These are phyloP conservation scores for Crypturellus undulatus DNA, from an alignment of 2,113 vertebrate species.

Conservation along the genomic window DNA sequence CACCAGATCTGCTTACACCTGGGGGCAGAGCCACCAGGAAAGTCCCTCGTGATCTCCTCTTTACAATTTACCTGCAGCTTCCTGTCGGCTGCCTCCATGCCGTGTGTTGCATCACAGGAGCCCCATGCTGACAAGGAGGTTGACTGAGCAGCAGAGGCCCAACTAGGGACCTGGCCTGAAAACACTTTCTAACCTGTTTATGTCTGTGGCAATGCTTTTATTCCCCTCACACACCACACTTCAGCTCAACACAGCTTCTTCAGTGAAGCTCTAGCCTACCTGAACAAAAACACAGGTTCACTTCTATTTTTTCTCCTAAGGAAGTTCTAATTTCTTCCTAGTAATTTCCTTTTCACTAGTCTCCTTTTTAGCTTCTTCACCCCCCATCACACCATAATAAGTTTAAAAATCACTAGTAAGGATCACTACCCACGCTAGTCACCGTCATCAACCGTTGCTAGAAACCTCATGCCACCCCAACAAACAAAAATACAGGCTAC, in stretches of 20 bases:
- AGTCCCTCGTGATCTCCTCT: not conserved
- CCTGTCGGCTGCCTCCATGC: not conserved
- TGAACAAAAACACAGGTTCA: not conserved
- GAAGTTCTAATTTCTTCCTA: not conserved
- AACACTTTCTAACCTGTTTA: not conserved
- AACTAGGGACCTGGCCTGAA: not conserved
- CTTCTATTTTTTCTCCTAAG: not conserved
- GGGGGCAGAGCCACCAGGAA: not conserved
- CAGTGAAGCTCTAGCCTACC: not conserved
- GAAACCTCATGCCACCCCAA: not conserved
- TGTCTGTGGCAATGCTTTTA: not conserved
- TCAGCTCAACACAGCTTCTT: not conserved
- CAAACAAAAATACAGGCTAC: not conserved
- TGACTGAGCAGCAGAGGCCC: not conserved
- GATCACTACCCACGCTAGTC: not conserved
- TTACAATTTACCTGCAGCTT: not conserved
- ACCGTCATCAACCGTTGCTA: not conserved
- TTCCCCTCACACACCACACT: not conserved
- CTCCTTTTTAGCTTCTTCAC: not conserved
- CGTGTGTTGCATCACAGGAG: not conserved
- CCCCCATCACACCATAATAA: rapidly evolving
- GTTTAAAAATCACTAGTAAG: not conserved
- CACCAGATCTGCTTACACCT: constrained; percentile 40
- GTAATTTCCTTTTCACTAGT: not conserved
- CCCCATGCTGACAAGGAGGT: not conserved